A percentile compares a stretch with the other conserved stretches of the same genome.
Evolutionary conservation across 2,797 vertebrate species (phyloP).

Genomic region (Danio jaintianensis): DNA sequence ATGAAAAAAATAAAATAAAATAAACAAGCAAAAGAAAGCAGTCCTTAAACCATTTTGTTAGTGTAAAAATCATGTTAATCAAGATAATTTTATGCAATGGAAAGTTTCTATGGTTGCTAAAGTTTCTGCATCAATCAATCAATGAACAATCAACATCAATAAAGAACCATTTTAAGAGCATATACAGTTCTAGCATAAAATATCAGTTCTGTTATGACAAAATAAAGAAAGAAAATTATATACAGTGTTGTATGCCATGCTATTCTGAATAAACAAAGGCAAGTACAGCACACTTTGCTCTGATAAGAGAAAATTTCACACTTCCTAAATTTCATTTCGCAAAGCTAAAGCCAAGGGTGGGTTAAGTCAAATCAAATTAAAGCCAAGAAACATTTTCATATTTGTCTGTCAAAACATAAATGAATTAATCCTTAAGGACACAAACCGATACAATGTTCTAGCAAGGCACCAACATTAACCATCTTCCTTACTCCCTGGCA

Average conservation of each 20-base stretch:
- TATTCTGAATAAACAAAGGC: background rate
- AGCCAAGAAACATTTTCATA: constrained; percentile 32
- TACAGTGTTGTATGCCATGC: background rate
- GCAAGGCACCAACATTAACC: constrained; percentile 34
- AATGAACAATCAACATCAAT: no score
- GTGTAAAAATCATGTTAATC: no score
- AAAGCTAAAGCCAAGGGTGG: constrained; percentile 7
- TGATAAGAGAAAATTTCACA: background rate
- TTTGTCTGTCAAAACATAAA: constrained; percentile 47
- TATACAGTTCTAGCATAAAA: background rate
- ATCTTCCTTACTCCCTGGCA: constrained; percentile 71
- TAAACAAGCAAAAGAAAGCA: no score
- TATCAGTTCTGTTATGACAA: background rate
- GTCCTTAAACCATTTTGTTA: no score
- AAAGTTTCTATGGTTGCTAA: no score
- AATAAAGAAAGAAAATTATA: background rate
- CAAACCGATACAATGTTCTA: constrained; percentile 40
- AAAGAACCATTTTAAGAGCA: no score
- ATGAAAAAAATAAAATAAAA: no score
- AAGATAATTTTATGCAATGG: no score
- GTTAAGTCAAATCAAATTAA: constrained; percentile 39
- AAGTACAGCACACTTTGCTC: no score
- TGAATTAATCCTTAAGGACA: constrained; percentile 51
- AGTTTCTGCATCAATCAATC: no score
- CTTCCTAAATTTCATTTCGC: constrained; percentile 20